Evolutionary conservation across 2,888 invertebrate species (phyloP).

Genomic region (Anaspis maculata): DNA sequence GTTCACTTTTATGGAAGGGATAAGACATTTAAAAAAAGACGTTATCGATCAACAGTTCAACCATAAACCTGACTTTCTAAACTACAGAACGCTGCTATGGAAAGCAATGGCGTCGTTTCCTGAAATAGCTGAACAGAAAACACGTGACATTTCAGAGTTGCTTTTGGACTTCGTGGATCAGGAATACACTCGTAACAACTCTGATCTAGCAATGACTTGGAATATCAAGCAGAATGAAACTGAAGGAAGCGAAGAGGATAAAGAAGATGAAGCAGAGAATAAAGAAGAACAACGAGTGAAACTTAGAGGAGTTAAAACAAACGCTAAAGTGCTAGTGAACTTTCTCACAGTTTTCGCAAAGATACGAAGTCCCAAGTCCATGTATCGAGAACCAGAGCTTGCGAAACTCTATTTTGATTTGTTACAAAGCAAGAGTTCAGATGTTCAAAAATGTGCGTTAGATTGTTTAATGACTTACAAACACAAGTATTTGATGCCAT

Average conservation of each 20-base stretch:
- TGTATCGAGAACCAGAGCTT: slow-evolving; percentile 69
- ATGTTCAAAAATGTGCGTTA: slow-evolving; percentile 76
- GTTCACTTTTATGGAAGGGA: too few relatives aligned
- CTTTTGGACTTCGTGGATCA: slow-evolving; percentile 68
- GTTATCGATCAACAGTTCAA: slow-evolving; percentile 24
- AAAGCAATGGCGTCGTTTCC: slow-evolving; percentile 67
- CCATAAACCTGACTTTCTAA: slow-evolving; percentile 61
- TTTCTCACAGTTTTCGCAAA: slow-evolving; percentile 70
- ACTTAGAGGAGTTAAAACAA: slow-evolving; percentile 21
- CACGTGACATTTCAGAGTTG: slow-evolving; percentile 69
- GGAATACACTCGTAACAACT: slow-evolving; percentile 53
- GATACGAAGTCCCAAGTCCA: slow-evolving; percentile 70
- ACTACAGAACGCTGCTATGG: slow-evolving; percentile 76
- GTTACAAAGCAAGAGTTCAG: slow-evolving; percentile 66
- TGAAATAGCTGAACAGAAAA: slow-evolving; percentile 69
- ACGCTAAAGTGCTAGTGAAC: slow-evolving; percentile 47
- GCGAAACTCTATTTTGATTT: slow-evolving; percentile 71
- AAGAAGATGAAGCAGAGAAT: slow-evolving; percentile 34
- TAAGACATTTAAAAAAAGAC: too few relatives aligned
- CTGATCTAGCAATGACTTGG: slow-evolving; percentile 49
- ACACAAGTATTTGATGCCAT: slow-evolving; percentile 65
- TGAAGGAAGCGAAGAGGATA: slow-evolving; percentile 30
- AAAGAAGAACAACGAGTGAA: slow-evolving; percentile 25
- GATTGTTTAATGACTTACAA: slow-evolving; percentile 84
- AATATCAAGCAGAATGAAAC: slow-evolving; percentile 44